Base-by-base conservation (phyloP, 2,888 invertebrate species). In the Pterostichus niger region DNA sequence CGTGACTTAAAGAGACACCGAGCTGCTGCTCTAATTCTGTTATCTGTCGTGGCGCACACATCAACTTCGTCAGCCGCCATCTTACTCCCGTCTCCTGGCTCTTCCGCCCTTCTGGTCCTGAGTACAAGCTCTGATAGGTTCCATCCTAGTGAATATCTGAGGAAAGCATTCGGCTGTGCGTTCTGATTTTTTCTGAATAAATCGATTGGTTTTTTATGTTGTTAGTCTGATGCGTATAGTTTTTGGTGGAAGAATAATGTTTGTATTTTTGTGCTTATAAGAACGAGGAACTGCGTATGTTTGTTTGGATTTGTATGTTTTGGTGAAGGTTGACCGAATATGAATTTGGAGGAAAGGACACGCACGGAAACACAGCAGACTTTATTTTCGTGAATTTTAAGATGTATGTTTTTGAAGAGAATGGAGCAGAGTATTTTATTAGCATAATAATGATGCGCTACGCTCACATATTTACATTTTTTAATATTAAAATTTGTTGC, bases 21-120 rank as follows among this genome's bases (percentile, higher is more conserved):
- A 64, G 64, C 35, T 13, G 64, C 64, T 64, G 64, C 64, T 64
- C 64, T 64, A 64, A 64, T 64, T 64, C 64, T 64, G 64, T 64
- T 64, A 64, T 64, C 64, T 64, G 64, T 64, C 64, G 11, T 35
- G 64, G 64, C n/a, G 64, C 64, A 64, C 64, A 64, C 64, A 64
- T 64, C 64, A 64, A 64, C 64, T 64, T 64, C 49, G 6, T n/a
- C 64, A 35, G 64, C 31, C 64, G 64, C 64, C 35, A 13, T 64
- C 64, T 35, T 64, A 0, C 13, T 13, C 6, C 64, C 24, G 1
- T 10, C 10, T 10, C 59, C 17, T 24, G 24, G 0, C 59, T 24
- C 59, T 40, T 40, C 40, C 40, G 5, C 40, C 9, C 9, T 6
- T 9, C 9, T 40, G 40, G 40, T 40, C 9, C 40, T 9, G 40